Evolutionary conservation across 2,797 vertebrate genomes (phyloP).

Genomic region (Mycteria americana): DNA sequence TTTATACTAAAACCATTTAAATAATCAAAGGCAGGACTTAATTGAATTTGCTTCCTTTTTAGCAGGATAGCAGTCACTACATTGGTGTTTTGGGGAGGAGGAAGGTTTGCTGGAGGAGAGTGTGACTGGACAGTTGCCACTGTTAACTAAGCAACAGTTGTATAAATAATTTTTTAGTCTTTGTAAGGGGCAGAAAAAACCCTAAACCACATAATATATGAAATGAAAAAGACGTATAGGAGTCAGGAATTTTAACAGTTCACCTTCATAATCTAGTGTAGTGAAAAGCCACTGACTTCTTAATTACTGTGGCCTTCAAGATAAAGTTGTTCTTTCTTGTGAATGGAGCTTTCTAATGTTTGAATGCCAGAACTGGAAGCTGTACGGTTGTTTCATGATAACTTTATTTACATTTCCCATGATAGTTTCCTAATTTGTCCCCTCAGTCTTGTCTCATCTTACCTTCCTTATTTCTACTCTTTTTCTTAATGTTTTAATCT

Average conservation of each 20-base stretch:
- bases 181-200: neutral
- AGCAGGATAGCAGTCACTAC: neutral
- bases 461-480: neutral
- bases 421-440: neutral
- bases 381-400: neutral
- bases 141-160: neutral
- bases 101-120: neutral
- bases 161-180: neutral
- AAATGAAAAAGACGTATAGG: neutral
- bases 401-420: neutral
- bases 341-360: neutral
- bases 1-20: neutral
- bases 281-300: neutral
- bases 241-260: neutral
- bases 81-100: neutral
- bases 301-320: neutral
- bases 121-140: neutral
- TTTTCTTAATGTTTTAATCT: neutral
- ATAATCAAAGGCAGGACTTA: neutral
- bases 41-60: neutral
- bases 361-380: neutral
- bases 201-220: neutral
- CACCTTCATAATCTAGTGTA: neutral
- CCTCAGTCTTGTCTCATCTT: neutral
- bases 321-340: neutral